Evolutionary conservation across 1,140 invertebrate species (phyloP).

Genomic region (Mactra quadrangularis): DNA sequence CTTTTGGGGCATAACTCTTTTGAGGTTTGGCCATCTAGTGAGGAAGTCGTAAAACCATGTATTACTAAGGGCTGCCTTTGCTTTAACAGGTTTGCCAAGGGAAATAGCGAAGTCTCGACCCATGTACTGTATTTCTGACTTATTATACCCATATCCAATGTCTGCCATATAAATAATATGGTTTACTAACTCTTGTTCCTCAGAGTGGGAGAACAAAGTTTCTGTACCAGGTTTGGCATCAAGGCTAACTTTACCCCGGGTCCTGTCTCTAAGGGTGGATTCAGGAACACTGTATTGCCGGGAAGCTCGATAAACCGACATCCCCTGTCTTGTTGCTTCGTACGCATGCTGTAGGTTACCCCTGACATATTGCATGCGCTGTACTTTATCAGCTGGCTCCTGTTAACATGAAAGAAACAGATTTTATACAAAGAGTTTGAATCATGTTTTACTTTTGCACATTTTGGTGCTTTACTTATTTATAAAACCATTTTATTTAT

Average conservation of each 20-base stretch:
- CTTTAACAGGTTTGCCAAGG: slow-evolving; percentile 31
- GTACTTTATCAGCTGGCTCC: too few relatives aligned
- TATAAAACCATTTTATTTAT: too few relatives aligned
- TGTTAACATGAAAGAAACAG: too few relatives aligned
- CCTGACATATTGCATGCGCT: slow-evolving; percentile 22
- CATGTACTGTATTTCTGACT: slow-evolving; percentile 5
- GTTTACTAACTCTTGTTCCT: slow-evolving; percentile 32
- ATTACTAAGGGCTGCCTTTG: slow-evolving; percentile 18
- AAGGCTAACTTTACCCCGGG: slow-evolving; percentile 15
- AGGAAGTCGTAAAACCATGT: slow-evolving; percentile 36
- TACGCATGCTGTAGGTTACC: slow-evolving; percentile 35
- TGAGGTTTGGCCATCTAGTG: slow-evolving; percentile 32
- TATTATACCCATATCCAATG: slow-evolving; percentile 55
- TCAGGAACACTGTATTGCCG: slow-evolving; percentile 44
- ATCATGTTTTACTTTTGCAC: too few relatives aligned
- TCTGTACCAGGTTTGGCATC: background rate
- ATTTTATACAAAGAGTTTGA: too few relatives aligned
- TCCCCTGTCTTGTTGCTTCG: slow-evolving; percentile 13
- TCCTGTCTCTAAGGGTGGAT: slow-evolving; percentile 51
- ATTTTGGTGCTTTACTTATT: too few relatives aligned
- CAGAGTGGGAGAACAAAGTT: slow-evolving; percentile 8
- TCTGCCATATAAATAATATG: slow-evolving; percentile 48
- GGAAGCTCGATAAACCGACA: slow-evolving; percentile 60
- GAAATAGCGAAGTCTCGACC: slow-evolving; percentile 52
- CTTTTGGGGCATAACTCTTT: slow-evolving; percentile 22